Evolutionary conservation across 2,888 invertebrate genomes (phyloP), one percentile per base, ranked within the genome.

Genomic region (Chrysolina americana): DNA sequence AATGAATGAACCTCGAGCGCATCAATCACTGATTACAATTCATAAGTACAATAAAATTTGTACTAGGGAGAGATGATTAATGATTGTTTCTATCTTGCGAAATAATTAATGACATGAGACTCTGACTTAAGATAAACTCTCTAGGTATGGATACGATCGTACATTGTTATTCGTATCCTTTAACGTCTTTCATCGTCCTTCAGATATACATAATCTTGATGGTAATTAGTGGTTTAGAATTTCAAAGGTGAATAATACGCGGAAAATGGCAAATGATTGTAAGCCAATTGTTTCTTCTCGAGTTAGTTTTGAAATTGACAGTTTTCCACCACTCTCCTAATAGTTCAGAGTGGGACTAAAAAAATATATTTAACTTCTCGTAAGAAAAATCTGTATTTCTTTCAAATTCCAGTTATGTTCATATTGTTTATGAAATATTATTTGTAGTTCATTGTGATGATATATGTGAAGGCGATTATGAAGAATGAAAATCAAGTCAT

Each of bases 21-120:
- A 65, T 65, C 28, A 44, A 65, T 65, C 65, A 65, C 21, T n/a
- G 23, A 65, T 47, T 44, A 23, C 47, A 48, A 28, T 65, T 44
- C 65, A 65, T 47, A 65, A 15, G 23, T 11, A 65, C 41, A 48
- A 44, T 65, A 41, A 65, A 47, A 65, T 65, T 44, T 19, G 21
- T 23, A 41, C 21, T 48, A 23, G n/a, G 28, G 13, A 23, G n/a
- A 47, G n/a, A 47, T 65, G 65, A 65, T 65, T 65, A 47, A 65
- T 65, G 44, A 47, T 10, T 23, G 17, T 65, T 47, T 48, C 28
- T 44, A 65, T 65, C 47, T 65, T 23, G 44, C 21, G 11, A 21
- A 47, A 65, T 65, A 48, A 65, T 65, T 48, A 47, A 44, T 65
- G 15, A 65, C 65, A 41, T 47, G n/a, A 47, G 65, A 41, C 56